Evolutionary conservation across 2,113 vertebrate species (phyloP).

Genomic region (Python bivittatus): DNA sequence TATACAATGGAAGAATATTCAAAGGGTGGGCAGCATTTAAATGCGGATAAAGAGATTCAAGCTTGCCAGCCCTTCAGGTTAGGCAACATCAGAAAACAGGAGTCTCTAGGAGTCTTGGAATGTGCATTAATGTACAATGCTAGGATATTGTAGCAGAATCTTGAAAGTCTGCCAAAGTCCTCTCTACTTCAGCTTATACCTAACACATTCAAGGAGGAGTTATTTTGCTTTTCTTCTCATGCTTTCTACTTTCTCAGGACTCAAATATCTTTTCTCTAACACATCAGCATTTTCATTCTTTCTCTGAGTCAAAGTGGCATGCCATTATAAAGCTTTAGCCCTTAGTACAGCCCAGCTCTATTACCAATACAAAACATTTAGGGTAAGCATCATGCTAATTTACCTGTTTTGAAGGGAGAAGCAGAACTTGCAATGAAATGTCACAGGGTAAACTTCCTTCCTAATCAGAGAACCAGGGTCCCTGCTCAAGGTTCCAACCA

Average conservation of each 20-base stretch:
- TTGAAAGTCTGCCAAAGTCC: not conserved
- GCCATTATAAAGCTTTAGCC: not conserved
- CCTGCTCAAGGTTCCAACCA: not conserved
- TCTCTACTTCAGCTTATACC: not conserved
- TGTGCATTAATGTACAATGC: not conserved
- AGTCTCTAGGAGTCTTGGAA: not conserved
- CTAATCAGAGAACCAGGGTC: not conserved
- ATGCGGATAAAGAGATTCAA: not conserved
- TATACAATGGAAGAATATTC: not conserved
- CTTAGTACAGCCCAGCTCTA: not conserved
- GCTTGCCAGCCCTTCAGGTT: not conserved
- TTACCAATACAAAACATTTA: not conserved
- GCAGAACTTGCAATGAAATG: not conserved
- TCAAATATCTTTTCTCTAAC: not conserved
- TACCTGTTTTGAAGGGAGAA: not conserved
- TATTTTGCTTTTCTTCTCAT: not conserved
- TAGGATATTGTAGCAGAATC: not conserved
- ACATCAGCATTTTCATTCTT: not conserved
- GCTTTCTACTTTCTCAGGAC: not conserved
- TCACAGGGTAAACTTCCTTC: not conserved
- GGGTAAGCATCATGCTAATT: not conserved
- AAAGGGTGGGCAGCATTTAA: not conserved
- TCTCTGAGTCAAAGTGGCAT: not conserved
- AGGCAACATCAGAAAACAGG: not conserved
- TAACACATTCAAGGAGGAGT: not conserved